Conservation (phyloP, 1,140 invertebrate species). For the Megalopta genalis region DNA sequence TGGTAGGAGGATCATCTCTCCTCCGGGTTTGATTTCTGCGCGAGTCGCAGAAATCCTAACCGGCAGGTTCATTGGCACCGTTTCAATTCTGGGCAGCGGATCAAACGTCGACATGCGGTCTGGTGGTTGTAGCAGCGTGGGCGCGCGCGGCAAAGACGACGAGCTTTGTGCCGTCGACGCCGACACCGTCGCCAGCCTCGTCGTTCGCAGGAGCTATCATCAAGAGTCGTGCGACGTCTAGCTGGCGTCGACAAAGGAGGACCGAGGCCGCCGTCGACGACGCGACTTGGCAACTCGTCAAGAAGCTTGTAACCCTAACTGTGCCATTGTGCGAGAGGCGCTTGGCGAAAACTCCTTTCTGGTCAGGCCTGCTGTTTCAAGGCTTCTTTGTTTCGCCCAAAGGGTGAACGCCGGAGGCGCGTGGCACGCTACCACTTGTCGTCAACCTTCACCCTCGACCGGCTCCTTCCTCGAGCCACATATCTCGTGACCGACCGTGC, state of each 20-base stretch:
- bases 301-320: conserved; percentile 77
- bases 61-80: conserved; percentile 75
- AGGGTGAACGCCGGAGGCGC: conserved; percentile 49
- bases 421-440: conserved; percentile 58
- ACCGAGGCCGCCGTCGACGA: conserved; percentile 61
- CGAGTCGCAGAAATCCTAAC: conserved; percentile 48
- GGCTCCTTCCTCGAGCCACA: not conserved
- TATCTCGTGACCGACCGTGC: not conserved
- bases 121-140: conserved; percentile 51
- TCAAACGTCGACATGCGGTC: conserved; percentile 71
- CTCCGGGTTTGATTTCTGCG: conserved; percentile 46
- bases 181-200: conserved; percentile 52
- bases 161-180: conserved; percentile 52
- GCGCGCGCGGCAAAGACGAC: conserved; percentile 53
- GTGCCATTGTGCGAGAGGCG: conserved; percentile 70
- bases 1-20: conserved; percentile 5
- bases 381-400: conserved; percentile 69
- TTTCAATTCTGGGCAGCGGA: conserved; percentile 75
- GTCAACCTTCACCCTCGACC: conserved; percentile 25
- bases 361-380: conserved; percentile 61
- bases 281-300: conserved; percentile 77
- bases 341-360: conserved; percentile 62
- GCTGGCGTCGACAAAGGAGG: conserved; percentile 65
- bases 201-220: conserved; percentile 58
- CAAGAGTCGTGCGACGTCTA: conserved; percentile 59